Evolutionary conservation across 1,140 invertebrate genomes (phyloP).

Genomic region (Odontomachus brunneus): DNA sequence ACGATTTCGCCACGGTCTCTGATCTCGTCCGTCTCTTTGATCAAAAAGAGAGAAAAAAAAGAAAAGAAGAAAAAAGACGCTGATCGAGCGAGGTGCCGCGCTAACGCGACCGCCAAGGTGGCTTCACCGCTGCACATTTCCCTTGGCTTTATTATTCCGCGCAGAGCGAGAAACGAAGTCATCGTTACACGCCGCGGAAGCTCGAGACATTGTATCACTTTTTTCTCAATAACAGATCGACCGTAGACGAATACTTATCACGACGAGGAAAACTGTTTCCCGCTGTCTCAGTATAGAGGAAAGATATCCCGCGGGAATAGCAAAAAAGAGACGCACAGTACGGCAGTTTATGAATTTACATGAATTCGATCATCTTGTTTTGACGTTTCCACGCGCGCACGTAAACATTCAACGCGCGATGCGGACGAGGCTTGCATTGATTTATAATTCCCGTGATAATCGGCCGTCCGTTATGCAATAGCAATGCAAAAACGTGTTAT

Average conservation of each 20-base stretch:
- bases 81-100: not conserved
- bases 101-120: slow-evolving; percentile 2
- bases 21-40: slow-evolving; percentile 5
- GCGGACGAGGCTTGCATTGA: not conserved
- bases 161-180: not conserved
- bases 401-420: not conserved
- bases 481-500: slow-evolving; percentile 16
- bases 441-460: slow-evolving; percentile 26
- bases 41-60: too few species aligned
- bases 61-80: not conserved
- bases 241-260: too few species aligned
- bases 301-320: not conserved
- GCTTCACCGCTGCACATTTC: slow-evolving; percentile 7
- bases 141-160: not conserved
- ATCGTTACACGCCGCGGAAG: too few species aligned
- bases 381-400: not conserved
- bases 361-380: not conserved
- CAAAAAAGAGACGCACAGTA: too few species aligned
- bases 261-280: not conserved
- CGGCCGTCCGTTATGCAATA: slow-evolving; percentile 24
- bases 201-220: too few species aligned
- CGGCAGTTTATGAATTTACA: not conserved
- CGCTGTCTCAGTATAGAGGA: not conserved
- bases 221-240: too few species aligned
- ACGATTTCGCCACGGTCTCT: slow-evolving; percentile 42